These are phyloP conservation scores for Xylota sylvarum DNA, from an alignment of 2,888 invertebrate species.

Conservation along the genomic window DNA sequence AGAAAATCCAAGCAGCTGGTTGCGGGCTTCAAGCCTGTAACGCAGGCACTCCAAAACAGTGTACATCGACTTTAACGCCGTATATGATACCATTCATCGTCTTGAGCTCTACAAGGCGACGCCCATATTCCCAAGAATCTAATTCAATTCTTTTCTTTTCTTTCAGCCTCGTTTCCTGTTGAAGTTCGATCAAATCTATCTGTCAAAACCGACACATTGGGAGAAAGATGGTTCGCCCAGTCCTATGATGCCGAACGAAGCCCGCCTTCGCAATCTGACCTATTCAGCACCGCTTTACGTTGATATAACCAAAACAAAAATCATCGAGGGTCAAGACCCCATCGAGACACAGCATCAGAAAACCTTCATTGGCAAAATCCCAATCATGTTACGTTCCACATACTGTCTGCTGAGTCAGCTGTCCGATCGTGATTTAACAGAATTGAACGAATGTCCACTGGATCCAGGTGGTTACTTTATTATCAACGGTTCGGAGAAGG, in stretches of 20 bases:
- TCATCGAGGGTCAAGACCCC: conserved; percentile 95
- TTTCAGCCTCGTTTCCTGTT: conserved; percentile 93
- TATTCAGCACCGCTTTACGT: conserved; percentile 99
- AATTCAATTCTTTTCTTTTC: not conserved
- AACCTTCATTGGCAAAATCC: conserved; percentile 95
- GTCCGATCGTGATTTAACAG: conserved; percentile 99
- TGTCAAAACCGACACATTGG: conserved; percentile 99
- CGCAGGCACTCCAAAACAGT: too few relatives aligned
- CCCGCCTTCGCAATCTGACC: conserved; percentile 97
- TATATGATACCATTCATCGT: too few relatives aligned
- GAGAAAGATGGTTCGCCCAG: conserved; percentile 99
- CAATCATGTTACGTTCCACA: conserved; percentile 99
- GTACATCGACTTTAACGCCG: too few relatives aligned
- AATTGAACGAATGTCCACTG: conserved; percentile 99
- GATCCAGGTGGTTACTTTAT: conserved; percentile 99
- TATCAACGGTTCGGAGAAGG: conserved; percentile 99
- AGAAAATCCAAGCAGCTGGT: too few relatives aligned
- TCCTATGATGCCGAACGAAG: conserved; percentile 99
- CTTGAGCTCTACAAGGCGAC: too few relatives aligned
- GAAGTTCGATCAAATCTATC: conserved; percentile 99
- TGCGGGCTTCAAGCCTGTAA: too few relatives aligned
- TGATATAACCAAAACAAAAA: conserved; percentile 98
- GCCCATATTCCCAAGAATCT: too few relatives aligned
- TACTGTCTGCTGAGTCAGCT: conserved; percentile 97
- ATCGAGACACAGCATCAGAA: conserved; percentile 93